These are phyloP conservation scores for Drosophila grimshawi DNA, from an alignment of 1,140 invertebrate genomes.

Conservation along the genomic window DNA sequence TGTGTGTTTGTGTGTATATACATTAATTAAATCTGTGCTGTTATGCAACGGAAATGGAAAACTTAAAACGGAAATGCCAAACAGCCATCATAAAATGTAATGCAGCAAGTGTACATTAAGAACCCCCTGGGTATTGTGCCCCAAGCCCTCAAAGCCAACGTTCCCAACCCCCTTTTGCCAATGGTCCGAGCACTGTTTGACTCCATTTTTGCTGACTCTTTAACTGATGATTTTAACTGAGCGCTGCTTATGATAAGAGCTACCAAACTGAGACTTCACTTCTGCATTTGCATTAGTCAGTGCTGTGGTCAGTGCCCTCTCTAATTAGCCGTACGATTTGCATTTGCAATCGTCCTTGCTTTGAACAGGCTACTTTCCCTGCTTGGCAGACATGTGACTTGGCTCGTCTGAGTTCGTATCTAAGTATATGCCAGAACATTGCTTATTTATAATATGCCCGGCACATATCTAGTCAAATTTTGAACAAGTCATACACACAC, in stretches of 20 bases:
- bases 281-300: not conserved
- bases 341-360: conserved; percentile 2
- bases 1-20: conserved; percentile 6
- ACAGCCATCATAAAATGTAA: conserved; percentile 46
- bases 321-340: conserved; percentile 61
- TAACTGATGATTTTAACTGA: conserved; percentile 13
- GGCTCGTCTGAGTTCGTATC: conserved; percentile 33
- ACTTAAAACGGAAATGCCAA: conserved; percentile 56
- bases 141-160: too few species aligned
- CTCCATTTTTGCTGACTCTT: not conserved
- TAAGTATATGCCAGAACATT: conserved; percentile 48
- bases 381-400: conserved; percentile 2
- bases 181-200: too few species aligned
- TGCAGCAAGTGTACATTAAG: conserved; percentile 63
- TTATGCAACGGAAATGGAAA: conserved; percentile 62
- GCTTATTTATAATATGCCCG: conserved; percentile 61
- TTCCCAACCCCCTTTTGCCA: too few species aligned
- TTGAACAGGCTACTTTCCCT: not conserved
- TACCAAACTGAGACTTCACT: too few species aligned
- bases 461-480: conserved; percentile 41
- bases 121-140: not conserved
- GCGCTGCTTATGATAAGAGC: conserved; percentile 12
- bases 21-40: conserved; percentile 55
- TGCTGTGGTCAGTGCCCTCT: conserved; percentile 9
- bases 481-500: conserved; percentile 2